Conservation (phyloP, 2,797 vertebrate species). For the Vespertilio murinus region DNA sequence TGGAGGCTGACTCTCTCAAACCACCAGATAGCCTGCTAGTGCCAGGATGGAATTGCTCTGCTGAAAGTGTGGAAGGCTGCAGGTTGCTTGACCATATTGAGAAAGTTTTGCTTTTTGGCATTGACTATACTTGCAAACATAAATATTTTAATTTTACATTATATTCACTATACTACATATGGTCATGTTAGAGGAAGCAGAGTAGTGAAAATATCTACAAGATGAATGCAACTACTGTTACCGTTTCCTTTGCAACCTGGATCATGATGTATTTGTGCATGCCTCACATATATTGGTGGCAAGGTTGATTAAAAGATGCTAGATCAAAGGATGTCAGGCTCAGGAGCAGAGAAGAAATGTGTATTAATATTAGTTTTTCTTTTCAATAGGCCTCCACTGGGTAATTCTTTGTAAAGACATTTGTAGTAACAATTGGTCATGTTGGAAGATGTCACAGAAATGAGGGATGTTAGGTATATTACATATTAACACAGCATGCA, state of each 20-base stretch:
- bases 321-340: not conserved
- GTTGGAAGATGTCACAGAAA: not conserved
- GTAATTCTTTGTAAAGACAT: slow-evolving; percentile 25
- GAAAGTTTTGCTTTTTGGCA: not conserved
- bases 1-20: not conserved
- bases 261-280: not conserved
- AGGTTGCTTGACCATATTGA: not conserved
- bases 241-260: not conserved
- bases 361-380: slow-evolving; percentile 24
- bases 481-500: not conserved
- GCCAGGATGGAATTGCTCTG: not conserved
- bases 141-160: slow-evolving; percentile 32
- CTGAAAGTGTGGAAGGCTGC: not conserved
- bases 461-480: not conserved
- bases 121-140: slow-evolving; percentile 13
- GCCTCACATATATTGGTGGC: not conserved
- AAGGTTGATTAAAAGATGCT: not conserved
- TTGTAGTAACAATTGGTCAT: not conserved
- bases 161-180: not conserved
- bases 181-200: not conserved
- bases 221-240: not conserved
- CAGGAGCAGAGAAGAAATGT: not conserved
- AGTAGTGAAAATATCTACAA: not conserved
- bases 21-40: not conserved
- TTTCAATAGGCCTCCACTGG: not conserved